Evolutionary conservation across 2,888 invertebrate genomes (phyloP).

Genomic region (Hedychridium roseum): DNA sequence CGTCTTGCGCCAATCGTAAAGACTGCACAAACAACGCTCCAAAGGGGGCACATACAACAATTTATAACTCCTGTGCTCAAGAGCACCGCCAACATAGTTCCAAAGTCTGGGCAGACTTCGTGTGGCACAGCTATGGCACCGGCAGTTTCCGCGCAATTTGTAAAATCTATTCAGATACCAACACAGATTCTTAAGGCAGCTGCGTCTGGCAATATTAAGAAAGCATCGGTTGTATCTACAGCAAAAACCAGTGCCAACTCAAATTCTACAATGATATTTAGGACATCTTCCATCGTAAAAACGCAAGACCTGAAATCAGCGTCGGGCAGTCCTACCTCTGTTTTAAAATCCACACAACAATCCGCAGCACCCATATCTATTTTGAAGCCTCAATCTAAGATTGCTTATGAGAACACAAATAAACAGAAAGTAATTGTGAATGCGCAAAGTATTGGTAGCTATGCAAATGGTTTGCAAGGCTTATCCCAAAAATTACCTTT

Average conservation of each 20-base stretch:
- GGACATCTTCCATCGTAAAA: conserved; percentile 44
- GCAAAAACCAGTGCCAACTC: conserved; percentile 18
- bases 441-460: conserved; percentile 25
- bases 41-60: conserved; percentile 42
- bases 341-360: conserved; percentile 39
- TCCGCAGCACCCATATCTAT: conserved; percentile 51
- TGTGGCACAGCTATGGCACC: conserved; percentile 24
- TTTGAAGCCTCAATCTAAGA: conserved; percentile 51
- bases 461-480: conserved; percentile 24
- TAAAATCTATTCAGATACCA: conserved; percentile 50
- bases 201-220: no score
- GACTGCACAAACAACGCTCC: conserved; percentile 34
- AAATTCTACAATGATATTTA: conserved; percentile 44
- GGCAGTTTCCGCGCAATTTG: conserved; percentile 26
- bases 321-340: conserved; percentile 29
- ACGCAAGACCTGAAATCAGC: conserved; percentile 40
- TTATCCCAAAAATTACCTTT: conserved; percentile 10
- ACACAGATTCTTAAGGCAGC: conserved; percentile 46
- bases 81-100: conserved; percentile 16
- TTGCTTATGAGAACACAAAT: conserved; percentile 27
- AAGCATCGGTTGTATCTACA: conserved; percentile 11
- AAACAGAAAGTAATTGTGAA: conserved; percentile 33
- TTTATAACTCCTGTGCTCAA: conserved; percentile 46
- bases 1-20: conserved; percentile 43
- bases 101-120: conserved; percentile 25